Evolutionary conservation across 1,140 invertebrate genomes (phyloP).

Genomic region (Lasaia peninsularis): DNA sequence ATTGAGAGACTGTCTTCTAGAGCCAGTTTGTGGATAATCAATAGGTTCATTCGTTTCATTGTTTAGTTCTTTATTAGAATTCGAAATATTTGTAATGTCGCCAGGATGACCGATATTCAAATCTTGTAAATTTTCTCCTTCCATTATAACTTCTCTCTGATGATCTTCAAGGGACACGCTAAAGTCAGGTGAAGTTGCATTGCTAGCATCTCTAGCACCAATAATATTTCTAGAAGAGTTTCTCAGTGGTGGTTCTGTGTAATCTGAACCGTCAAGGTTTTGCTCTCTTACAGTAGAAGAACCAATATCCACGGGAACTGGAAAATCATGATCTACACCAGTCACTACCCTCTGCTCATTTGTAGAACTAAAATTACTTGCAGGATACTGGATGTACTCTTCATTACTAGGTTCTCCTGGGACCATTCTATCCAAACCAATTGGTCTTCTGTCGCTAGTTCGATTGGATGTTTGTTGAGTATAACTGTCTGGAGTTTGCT

Average conservation of each 20-base stretch:
- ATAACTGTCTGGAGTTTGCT: conserved; percentile 61
- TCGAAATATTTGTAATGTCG: conserved; percentile 46
- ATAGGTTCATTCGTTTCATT: conserved; percentile 41
- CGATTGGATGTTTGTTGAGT: conserved; percentile 39
- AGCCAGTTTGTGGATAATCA: conserved; percentile 43
- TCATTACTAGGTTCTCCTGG: conserved; percentile 68
- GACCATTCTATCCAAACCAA: conserved; percentile 71
- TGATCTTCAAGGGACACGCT: conserved; percentile 50
- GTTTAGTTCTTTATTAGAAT: conserved; percentile 43
- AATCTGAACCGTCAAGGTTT: conserved; percentile 72
- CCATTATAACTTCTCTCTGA: conserved; percentile 77
- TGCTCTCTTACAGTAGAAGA: conserved; percentile 60
- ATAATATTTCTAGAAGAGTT: conserved; percentile 56
- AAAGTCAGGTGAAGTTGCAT: conserved; percentile 45
- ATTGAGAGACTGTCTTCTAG: conserved; percentile 52
- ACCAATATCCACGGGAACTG: conserved; percentile 38
- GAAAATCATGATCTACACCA: conserved; percentile 66
- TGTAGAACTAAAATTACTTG: conserved; percentile 37
- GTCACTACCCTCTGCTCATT: conserved; percentile 73
- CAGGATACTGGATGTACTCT: conserved; percentile 55
- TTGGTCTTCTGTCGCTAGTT: conserved; percentile 50
- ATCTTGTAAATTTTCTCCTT: conserved; percentile 80
- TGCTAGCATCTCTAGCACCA: conserved; percentile 43
- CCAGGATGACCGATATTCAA: conserved; percentile 54
- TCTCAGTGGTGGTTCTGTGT: conserved; percentile 57